These are phyloP conservation scores for Hymenochirus boettgeri DNA, from an alignment of 2,113 vertebrate species.

Conservation along the genomic window DNA sequence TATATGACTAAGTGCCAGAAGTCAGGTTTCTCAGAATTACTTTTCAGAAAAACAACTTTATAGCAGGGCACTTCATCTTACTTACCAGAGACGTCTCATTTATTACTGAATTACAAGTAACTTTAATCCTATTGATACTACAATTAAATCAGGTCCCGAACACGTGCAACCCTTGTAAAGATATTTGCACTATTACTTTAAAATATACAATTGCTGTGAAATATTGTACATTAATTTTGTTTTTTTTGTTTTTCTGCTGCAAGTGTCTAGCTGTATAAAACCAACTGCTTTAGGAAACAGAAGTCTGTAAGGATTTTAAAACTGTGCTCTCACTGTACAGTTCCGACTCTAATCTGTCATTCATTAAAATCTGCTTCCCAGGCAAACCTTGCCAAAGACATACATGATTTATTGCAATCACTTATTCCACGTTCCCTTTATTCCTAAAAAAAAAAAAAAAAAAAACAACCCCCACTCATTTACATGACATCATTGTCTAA, in stretches of 20 bases:
- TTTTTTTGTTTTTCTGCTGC: too few relatives aligned
- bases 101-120: conserved; percentile 71
- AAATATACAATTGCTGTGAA: background rate
- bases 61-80: conserved; percentile 69
- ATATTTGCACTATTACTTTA: conserved; percentile 7
- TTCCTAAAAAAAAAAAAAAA: too few relatives aligned
- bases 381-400: too few relatives aligned
- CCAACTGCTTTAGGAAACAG: background rate
- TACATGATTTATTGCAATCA: too few relatives aligned
- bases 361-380: too few relatives aligned
- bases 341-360: too few relatives aligned
- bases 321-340: too few relatives aligned
- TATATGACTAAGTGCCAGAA: conserved; percentile 77
- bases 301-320: background rate
- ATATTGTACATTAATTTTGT: background rate
- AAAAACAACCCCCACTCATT: too few relatives aligned
- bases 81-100: conserved; percentile 73
- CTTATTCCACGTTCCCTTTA: too few relatives aligned
- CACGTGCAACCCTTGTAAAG: conserved; percentile 44
- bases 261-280: background rate
- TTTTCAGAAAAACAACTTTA: conserved; percentile 88
- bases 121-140: conserved; percentile 67
- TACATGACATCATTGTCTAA: too few relatives aligned
- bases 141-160: conserved; percentile 57
- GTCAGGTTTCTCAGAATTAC: conserved; percentile 70